Evolutionary conservation across 92 coral and sea anemone species (phyloP).

Genomic region (Isaurus tuberculatus): DNA sequence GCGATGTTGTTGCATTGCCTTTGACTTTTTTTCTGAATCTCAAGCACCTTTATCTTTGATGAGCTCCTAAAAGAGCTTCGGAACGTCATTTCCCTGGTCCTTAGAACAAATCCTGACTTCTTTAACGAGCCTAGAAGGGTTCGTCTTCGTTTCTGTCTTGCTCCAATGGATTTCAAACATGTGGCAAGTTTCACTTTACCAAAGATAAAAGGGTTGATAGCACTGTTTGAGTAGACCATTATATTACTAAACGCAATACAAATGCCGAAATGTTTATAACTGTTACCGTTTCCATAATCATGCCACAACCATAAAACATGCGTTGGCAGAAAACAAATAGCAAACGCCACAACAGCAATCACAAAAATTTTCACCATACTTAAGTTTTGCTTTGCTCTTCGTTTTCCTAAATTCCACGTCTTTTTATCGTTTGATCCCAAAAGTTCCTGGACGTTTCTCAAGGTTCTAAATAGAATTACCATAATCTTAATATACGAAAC

Average conservation of each 20-base stretch:
- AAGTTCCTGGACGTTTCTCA: constrained; percentile 31
- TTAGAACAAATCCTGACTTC: constrained; percentile 21
- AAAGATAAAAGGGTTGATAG: constrained; percentile 90
- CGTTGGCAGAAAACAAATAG: constrained; percentile 78
- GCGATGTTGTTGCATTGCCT: background rate
- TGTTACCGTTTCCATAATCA: constrained; percentile 75
- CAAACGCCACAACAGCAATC: constrained; percentile 82
- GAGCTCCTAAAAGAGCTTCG: constrained; percentile 28
- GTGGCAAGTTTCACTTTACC: constrained; percentile 61
- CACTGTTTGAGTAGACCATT: constrained; percentile 85
- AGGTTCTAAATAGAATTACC: constrained; percentile 42
- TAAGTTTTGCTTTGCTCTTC: constrained; percentile 75
- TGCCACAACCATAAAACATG: constrained; percentile 89
- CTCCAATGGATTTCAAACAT: constrained; percentile 36
- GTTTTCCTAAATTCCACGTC: constrained; percentile 42
- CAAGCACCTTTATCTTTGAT: background rate
- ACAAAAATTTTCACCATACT: constrained; percentile 77
- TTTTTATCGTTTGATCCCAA: constrained; percentile 36
- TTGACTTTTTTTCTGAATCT: background rate
- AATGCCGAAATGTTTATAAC: constrained; percentile 59
- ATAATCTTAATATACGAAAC: constrained; percentile 45
- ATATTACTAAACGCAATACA: constrained; percentile 75
- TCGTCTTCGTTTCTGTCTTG: background rate
- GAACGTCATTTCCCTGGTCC: constrained; percentile 27
- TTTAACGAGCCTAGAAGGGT: constrained; percentile 34